Evolutionary conservation across 1,140 invertebrate genomes (phyloP).

Genomic region (Argopecten irradians): DNA sequence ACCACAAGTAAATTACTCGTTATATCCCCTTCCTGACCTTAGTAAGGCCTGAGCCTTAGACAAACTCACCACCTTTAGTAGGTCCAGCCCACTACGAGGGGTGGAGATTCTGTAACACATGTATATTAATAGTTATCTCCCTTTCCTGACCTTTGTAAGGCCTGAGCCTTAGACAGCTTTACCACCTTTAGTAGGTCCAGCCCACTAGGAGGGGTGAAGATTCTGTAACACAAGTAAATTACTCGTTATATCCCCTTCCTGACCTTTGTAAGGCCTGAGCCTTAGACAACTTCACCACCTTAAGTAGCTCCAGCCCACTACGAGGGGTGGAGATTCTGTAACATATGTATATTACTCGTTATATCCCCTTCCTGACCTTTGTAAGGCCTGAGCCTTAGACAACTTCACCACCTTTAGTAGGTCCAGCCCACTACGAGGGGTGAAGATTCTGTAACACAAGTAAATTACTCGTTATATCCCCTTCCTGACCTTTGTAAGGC

Average conservation of each 20-base stretch:
- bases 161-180: slow-evolving; percentile 92
- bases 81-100: too few species aligned
- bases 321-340: slow-evolving; percentile 84
- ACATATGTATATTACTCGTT: slow-evolving; percentile 1
- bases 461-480: too few species aligned
- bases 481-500: slow-evolving; percentile 94
- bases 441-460: too few species aligned
- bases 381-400: slow-evolving; percentile 94
- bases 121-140: too few species aligned
- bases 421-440: too few species aligned
- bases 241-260: slow-evolving; percentile 87
- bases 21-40: slow-evolving; percentile 89
- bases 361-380: slow-evolving; percentile 91
- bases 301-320: slow-evolving; percentile 91
- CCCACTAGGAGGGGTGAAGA: slow-evolving; percentile 88
- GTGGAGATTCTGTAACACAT: too few species aligned
- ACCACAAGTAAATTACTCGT: too few species aligned
- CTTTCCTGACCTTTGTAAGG: slow-evolving; percentile 90
- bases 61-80: too few species aligned
- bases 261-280: slow-evolving; percentile 93
- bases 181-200: slow-evolving; percentile 90
- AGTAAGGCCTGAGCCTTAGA: slow-evolving; percentile 96
- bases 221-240: slow-evolving; percentile 71
- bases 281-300: slow-evolving; percentile 90
- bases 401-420: too few species aligned